These are phyloP conservation scores for Drosophila repletoides DNA, from an alignment of 1,140 invertebrate species.

Conservation along the genomic window DNA sequence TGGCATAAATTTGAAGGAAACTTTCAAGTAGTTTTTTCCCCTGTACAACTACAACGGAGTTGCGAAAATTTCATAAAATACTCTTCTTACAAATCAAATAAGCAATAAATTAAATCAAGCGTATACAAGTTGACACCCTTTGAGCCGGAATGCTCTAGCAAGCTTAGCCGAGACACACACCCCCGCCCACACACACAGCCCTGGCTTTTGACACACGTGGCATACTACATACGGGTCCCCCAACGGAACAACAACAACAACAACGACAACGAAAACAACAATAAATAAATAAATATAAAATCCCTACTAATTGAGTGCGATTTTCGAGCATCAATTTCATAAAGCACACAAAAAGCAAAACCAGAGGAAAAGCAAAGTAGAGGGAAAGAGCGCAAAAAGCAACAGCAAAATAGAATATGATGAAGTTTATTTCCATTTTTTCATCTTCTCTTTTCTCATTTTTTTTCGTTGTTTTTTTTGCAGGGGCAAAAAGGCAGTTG, in stretches of 20 bases:
- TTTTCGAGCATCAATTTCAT: conserved; percentile 79
- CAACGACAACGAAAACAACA: conserved; percentile 46
- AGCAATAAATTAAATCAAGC: conserved; percentile 61
- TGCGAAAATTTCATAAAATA: conserved; percentile 29
- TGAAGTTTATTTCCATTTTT: conserved; percentile 63
- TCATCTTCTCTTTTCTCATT: not conserved
- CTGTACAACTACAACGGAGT: not conserved
- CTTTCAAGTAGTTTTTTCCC: conserved; percentile 8
- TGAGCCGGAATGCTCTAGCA: conserved; percentile 47
- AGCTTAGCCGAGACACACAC: conserved; percentile 30
- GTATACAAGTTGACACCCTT: conserved; percentile 62
- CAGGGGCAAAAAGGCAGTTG: conserved; percentile 27
- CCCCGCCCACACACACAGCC: not conserved
- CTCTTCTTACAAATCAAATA: conserved; percentile 42
- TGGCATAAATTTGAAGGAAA: not conserved
- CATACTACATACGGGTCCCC: no score
- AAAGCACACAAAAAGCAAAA: conserved; percentile 56
- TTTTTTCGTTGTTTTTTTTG: not conserved
- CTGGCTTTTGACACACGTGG: not conserved
- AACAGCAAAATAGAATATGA: conserved; percentile 55
- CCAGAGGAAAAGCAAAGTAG: not conserved
- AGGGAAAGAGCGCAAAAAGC: conserved; percentile 25
- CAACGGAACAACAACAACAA: no score
- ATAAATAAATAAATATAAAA: conserved; percentile 77
- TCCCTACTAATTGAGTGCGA: conserved; percentile 77